A percentile compares a stretch with the other conserved stretches of the same genome.
These are phyloP conservation scores for Acanthosepion pharaonis DNA, from an alignment of 2,888 invertebrate species.

Conservation along the genomic window DNA sequence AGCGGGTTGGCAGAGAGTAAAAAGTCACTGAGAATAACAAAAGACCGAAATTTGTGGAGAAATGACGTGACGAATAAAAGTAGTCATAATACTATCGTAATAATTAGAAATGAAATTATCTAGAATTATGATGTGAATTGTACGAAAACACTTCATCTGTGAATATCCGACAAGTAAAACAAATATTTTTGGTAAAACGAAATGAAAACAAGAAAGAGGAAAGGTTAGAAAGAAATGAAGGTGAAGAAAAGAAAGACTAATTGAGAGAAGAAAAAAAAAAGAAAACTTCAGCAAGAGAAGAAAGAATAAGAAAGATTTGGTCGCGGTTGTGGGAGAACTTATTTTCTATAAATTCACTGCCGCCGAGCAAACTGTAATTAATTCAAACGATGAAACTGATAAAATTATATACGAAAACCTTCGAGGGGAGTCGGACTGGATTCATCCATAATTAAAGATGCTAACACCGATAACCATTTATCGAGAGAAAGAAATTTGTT, in stretches of 20 bases:
- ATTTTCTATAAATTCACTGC: background rate
- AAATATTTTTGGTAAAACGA: background rate
- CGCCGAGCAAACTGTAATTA: background rate
- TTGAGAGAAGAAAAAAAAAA: fast-evolving
- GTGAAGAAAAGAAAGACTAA: background rate
- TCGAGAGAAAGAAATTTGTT: background rate
- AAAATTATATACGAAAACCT: background rate
- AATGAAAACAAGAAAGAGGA: background rate
- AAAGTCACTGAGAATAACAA: no score
- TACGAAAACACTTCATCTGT: background rate
- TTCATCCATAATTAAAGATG: background rate
- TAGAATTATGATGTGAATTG: background rate
- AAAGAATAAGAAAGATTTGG: background rate
- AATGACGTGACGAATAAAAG: no score
- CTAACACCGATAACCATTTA: background rate
- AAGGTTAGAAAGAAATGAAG: background rate
- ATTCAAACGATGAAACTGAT: background rate
- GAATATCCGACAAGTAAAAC: background rate
- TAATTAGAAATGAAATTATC: no score
- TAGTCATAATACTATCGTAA: no score
- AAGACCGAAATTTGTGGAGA: no score
- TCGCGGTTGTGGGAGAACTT: background rate
- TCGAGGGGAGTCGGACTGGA: background rate
- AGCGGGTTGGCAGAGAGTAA: no score
- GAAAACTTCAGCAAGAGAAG: background rate